Base-by-base conservation (phyloP, 2,113 vertebrate species). In the Stigmatopora nigra region DNA sequence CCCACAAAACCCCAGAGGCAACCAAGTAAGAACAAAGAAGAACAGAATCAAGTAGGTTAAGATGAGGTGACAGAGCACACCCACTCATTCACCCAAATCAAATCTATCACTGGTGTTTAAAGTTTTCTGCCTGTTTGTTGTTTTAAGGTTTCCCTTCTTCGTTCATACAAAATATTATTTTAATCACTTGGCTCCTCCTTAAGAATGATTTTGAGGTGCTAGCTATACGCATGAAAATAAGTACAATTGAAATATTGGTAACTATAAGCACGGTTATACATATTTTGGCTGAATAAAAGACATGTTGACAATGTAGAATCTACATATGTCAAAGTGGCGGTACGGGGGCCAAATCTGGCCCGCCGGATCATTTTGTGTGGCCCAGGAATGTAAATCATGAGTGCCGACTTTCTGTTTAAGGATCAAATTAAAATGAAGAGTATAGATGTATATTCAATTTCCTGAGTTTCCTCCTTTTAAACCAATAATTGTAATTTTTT, bases 251-350 rank as follows among this genome's bases (percentile, higher is more conserved):
- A 56, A 19, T 22, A 56, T 16, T 35, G 7, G 6, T 31, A 45
- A 61, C n/a, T 44, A 13, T n/a, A 41, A 20, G 58, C 36, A 41
- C 56, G 49, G 38, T 20, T 41, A 55, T 13, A 16, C 47, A 64
- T 38, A 55, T 69, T 60, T 66, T 44, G 51, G 57, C 65, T 84
- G 84, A 89, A 86, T 82, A 82, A 88, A 91, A 91, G 85, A 87
- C 82, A 84, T 78, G 87, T 89, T 31, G 25, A 31, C 25, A 31
- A 31, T 31, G 25, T 31, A n/a, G n/a, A n/a, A n/a, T n/a, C n/a
- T n/a, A n/a, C n/a, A n/a, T n/a, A n/a, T n/a, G n/a, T n/a, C n/a
- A n/a, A n/a, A n/a, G n/a, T n/a, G n/a, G n/a, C n/a, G n/a, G n/a
- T n/a, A n/a, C n/a, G n/a, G n/a, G n/a, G n/a, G n/a, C n/a, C n/a